A percentile compares a stretch with the other conserved stretches of the same genome.
These are phyloP conservation scores for Ernsta delagoae DNA, from an alignment of 2,888 invertebrate genomes.

Conservation along the genomic window DNA sequence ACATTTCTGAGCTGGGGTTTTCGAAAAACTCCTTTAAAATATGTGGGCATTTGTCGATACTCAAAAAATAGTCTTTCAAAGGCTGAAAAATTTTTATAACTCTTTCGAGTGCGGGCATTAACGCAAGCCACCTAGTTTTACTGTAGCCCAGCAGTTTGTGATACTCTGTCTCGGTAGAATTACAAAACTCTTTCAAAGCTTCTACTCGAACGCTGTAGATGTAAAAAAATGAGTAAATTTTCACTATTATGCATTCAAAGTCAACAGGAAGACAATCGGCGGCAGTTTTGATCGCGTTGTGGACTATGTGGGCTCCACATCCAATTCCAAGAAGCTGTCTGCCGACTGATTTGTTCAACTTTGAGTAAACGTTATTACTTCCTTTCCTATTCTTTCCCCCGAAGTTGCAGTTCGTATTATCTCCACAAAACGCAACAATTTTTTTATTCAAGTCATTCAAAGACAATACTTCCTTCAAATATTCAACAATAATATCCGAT, in stretches of 20 bases:
- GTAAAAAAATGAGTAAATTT: slow-evolving; percentile 46
- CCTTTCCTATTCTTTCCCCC: slow-evolving; percentile 43
- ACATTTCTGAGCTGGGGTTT: slow-evolving; percentile 43
- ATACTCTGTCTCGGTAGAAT: slow-evolving; percentile 43
- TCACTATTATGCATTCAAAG: slow-evolving; percentile 45
- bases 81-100: slow-evolving; percentile 52
- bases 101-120: slow-evolving; percentile 43
- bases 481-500: slow-evolving; percentile 46
- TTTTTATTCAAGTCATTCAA: slow-evolving; percentile 48
- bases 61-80: slow-evolving; percentile 52
- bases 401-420: slow-evolving; percentile 47
- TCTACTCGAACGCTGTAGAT: slow-evolving; percentile 46
- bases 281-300: slow-evolving; percentile 43
- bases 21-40: neutral
- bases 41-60: slow-evolving; percentile 41
- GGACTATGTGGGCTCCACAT: slow-evolving; percentile 46
- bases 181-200: slow-evolving; percentile 46
- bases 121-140: slow-evolving; percentile 45
- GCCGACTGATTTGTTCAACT: slow-evolving; percentile 42
- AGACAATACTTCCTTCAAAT: slow-evolving; percentile 49
- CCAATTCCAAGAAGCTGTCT: slow-evolving; percentile 43
- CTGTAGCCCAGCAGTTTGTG: slow-evolving; percentile 47
- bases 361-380: slow-evolving; percentile 43
- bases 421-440: slow-evolving; percentile 48
- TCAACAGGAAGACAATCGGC: slow-evolving; percentile 46